Evolutionary conservation across 2,888 invertebrate genomes (phyloP).

Genomic region (Myathropa florea): DNA sequence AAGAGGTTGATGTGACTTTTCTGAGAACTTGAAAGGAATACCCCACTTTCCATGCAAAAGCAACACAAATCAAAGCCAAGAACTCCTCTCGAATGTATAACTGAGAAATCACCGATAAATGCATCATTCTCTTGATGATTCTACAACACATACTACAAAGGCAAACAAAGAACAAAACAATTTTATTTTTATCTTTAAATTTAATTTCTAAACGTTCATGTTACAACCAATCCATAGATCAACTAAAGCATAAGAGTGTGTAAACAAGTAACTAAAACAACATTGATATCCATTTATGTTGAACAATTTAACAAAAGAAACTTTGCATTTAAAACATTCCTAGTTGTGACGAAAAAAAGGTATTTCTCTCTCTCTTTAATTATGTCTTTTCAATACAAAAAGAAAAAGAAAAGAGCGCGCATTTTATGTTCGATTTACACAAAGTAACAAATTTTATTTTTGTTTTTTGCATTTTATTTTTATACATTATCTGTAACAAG

Average conservation of each 20-base stretch:
- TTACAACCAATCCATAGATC: conserved; percentile 29
- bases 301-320: conserved; percentile 32
- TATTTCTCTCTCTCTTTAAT: conserved; percentile 10
- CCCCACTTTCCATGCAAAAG: no score
- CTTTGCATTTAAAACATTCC: conserved; percentile 71
- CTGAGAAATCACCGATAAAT: background rate
- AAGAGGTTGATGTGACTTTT: no score
- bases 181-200: background rate
- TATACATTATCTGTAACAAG: background rate
- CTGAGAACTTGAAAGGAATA: no score
- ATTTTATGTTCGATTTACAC: conserved; percentile 8
- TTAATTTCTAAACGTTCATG: background rate
- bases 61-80: no score
- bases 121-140: background rate
- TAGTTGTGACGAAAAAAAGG: conserved; percentile 36
- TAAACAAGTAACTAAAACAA: conserved; percentile 4
- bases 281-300: background rate
- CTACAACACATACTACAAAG: background rate
- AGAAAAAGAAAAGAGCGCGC: background rate
- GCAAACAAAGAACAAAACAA: no score
- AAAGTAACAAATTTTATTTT: conserved; percentile 10
- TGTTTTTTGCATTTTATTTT: conserved; percentile 7
- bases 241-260: conserved; percentile 26
- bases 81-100: background rate
- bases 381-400: background rate